Percentiles rank a stretch among this genome's conserved stretches.
These are phyloP conservation scores for Trypoxylus dichotomus DNA, from an alignment of 1,140 invertebrate species.

Conservation along the genomic window DNA sequence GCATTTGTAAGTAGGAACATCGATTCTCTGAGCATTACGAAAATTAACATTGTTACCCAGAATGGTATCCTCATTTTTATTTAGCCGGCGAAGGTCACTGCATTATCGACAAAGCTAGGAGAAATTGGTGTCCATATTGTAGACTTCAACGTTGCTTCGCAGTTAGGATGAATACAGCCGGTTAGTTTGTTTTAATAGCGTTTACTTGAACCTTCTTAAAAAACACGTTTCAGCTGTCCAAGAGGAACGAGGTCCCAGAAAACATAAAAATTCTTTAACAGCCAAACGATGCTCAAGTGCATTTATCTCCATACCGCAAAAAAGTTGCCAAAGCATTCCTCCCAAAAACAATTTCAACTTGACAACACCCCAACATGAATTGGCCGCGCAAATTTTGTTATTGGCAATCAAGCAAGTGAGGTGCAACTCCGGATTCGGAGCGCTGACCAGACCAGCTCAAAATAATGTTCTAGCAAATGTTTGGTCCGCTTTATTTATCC, in stretches of 20 bases:
- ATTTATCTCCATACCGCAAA: background rate
- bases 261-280: constrained; percentile 51
- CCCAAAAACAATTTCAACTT: constrained; percentile 53
- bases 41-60: too few species aligned
- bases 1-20: constrained; percentile 66
- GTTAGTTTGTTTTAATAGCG: constrained; percentile 54
- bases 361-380: constrained; percentile 40
- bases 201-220: background rate
- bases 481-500: constrained; percentile 60
- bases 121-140: constrained; percentile 89
- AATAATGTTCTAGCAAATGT: constrained; percentile 56
- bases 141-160: constrained; percentile 76
- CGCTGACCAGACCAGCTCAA: constrained; percentile 54
- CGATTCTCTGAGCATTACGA: background rate
- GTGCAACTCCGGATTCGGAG: constrained; percentile 55
- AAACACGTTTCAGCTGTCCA: constrained; percentile 65
- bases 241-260: constrained; percentile 75
- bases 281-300: constrained; percentile 1
- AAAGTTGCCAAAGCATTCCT: constrained; percentile 49
- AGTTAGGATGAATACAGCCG: constrained; percentile 77
- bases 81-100: constrained; percentile 76
- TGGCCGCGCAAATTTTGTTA: constrained; percentile 60
- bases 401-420: constrained; percentile 56
- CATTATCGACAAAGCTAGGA: constrained; percentile 75
- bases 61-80: background rate